Evolutionary conservation across 2,888 invertebrate genomes (phyloP).

Genomic region (Seira musarum): DNA sequence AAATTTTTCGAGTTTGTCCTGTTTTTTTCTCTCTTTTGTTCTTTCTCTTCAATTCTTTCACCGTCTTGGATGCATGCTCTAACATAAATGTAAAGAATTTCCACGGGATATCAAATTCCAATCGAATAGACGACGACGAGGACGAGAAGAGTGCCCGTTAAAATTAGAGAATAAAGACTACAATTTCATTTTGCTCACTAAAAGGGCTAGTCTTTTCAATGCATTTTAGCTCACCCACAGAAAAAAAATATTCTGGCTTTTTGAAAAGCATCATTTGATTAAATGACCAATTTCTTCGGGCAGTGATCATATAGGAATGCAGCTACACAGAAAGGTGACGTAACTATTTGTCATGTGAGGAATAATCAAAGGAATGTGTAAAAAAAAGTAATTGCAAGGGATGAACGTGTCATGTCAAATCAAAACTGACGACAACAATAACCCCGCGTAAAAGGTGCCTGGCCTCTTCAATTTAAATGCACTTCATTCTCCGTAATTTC

Average conservation of each 20-base stretch:
- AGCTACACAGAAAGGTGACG: slow-evolving; percentile 31
- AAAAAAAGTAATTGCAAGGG: slow-evolving; percentile 50
- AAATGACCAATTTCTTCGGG: not conserved
- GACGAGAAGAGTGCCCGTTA: no score
- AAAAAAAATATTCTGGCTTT: no score
- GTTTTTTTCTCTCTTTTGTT: not conserved
- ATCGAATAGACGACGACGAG: no score
- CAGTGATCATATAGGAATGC: slow-evolving; percentile 27
- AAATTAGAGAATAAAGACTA: no score
- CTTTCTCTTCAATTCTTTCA: slow-evolving; percentile 13
- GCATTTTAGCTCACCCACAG: no score
- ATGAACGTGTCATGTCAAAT: slow-evolving; percentile 60
- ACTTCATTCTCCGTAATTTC: not conserved
- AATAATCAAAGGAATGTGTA: slow-evolving; percentile 40
- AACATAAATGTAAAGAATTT: not conserved
- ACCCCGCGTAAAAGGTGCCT: slow-evolving; percentile 43
- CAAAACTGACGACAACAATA: slow-evolving; percentile 56
- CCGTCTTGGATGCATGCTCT: not conserved
- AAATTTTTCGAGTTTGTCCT: no score
- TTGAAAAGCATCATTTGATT: not conserved
- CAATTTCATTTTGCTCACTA: no score
- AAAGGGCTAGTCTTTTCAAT: no score
- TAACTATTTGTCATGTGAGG: slow-evolving; percentile 44
- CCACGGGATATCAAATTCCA: not conserved
- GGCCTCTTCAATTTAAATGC: slow-evolving; percentile 27